phyloP scores from a whole-genome alignment of 2,797 vertebrate genomes.

The Arnoldichthys spilopterus region DNA sequence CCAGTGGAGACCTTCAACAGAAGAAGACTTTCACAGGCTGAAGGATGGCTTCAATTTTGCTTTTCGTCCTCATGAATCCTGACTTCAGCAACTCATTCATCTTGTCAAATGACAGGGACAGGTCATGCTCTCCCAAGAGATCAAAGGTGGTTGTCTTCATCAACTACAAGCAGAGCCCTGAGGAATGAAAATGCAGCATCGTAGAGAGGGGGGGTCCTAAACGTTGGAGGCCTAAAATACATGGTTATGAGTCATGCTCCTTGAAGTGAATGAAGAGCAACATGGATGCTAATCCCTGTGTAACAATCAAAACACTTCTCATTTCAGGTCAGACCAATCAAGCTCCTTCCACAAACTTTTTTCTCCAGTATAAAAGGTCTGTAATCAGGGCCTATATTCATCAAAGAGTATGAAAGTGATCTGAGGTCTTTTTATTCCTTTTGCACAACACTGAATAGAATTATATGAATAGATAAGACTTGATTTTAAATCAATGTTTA shows the following conservation, averaged over 20 bases:
- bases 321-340: too few relatives aligned
- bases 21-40: neutral
- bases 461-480: too few relatives aligned
- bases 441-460: too few relatives aligned
- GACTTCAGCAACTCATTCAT: neutral
- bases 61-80: neutral
- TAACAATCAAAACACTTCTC: too few relatives aligned
- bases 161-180: neutral
- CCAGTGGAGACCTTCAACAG: neutral
- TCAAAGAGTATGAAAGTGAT: too few relatives aligned
- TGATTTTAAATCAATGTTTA: too few relatives aligned
- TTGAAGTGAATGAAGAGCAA: neutral
- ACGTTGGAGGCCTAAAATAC: too few relatives aligned
- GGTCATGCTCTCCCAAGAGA: neutral
- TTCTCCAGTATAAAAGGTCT: too few relatives aligned
- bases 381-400: too few relatives aligned
- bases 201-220: neutral
- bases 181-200: neutral
- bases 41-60: neutral
- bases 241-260: too few relatives aligned
- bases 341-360: neutral
- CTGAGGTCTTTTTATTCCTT: too few relatives aligned
- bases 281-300: neutral
- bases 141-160: neutral
- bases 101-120: neutral